Percentiles rank a stretch among this genome's conserved stretches.
Conservation (phyloP, 2,888 invertebrate species). For the Drosophila subquinaria region DNA sequence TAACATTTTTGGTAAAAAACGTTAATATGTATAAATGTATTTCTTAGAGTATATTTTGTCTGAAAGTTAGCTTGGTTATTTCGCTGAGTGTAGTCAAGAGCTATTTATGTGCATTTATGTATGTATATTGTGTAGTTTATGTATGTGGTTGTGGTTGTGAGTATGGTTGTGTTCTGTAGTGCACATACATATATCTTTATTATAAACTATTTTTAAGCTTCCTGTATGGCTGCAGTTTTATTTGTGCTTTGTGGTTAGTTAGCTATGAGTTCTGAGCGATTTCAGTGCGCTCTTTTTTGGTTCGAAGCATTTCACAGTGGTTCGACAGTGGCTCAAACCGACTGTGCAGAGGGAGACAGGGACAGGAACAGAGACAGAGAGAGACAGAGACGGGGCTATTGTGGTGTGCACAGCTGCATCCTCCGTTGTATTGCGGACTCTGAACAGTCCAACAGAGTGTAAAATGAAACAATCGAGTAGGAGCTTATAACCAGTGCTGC, state of each 20-base stretch:
- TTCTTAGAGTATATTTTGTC: background rate
- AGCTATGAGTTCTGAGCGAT: slow-evolving; percentile 57
- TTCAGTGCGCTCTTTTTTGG: slow-evolving; percentile 23
- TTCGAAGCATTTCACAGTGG: slow-evolving; percentile 27
- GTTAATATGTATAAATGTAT: too few species aligned
- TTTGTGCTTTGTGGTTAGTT: slow-evolving; percentile 71
- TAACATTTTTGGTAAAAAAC: too few species aligned
- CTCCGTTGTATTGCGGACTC: slow-evolving; percentile 19
- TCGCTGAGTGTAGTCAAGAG: slow-evolving; percentile 1
- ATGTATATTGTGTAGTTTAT: background rate
- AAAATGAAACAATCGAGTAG: too few species aligned
- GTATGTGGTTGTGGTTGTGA: background rate
- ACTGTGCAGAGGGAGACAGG: background rate
- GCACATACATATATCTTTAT: slow-evolving; percentile 10
- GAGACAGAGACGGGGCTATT: too few species aligned
- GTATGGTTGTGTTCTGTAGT: slow-evolving; percentile 6
- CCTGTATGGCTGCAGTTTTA: slow-evolving; percentile 51
- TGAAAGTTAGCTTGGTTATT: background rate
- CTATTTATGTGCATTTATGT: background rate
- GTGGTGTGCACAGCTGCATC: slow-evolving; percentile 30
- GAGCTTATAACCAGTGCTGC: too few species aligned
- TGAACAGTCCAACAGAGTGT: background rate
- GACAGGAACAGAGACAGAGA: too few species aligned
- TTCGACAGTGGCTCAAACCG: slow-evolving; percentile 18
- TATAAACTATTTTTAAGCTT: slow-evolving; percentile 55